These are phyloP conservation scores for Campoplex nolae DNA, from an alignment of 2,888 invertebrate species.

Conservation along the genomic window DNA sequence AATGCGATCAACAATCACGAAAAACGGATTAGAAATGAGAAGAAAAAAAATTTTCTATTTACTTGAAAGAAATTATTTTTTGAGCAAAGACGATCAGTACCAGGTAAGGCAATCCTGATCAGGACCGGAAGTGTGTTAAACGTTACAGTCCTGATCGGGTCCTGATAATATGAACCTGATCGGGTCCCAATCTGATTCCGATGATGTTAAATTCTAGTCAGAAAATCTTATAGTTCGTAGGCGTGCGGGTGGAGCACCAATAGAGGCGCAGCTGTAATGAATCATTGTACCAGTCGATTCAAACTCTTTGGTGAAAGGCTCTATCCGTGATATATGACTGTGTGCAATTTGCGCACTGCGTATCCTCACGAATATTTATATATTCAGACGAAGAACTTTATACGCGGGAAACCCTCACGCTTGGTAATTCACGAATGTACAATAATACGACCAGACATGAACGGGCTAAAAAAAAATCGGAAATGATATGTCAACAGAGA, in stretches of 20 bases:
- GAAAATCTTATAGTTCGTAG: constrained; percentile 7
- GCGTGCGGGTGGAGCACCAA: constrained; percentile 42
- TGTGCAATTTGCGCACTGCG: not conserved
- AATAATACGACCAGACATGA: constrained; percentile 9
- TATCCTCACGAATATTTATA: not conserved
- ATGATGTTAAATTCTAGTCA: too few relatives aligned
- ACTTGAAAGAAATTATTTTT: too few relatives aligned
- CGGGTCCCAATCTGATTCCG: too few relatives aligned
- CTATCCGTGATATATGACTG: not conserved
- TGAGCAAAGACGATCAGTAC: too few relatives aligned
- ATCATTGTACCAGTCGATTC: constrained; percentile 51
- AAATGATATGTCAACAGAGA: not conserved
- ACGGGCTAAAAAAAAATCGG: not conserved
- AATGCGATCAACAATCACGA: too few relatives aligned
- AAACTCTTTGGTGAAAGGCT: constrained; percentile 27
- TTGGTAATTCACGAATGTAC: constrained; percentile 17
- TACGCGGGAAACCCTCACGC: not conserved
- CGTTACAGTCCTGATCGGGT: too few relatives aligned
- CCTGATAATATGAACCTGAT: too few relatives aligned
- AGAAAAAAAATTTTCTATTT: too few relatives aligned
- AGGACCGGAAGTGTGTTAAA: too few relatives aligned
- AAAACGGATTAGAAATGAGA: too few relatives aligned
- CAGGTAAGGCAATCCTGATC: too few relatives aligned
- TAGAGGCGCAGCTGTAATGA: constrained; percentile 43
- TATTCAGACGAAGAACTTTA: constrained; percentile 4